Percentiles rank a stretch among this genome's conserved stretches.
Evolutionary conservation across 2,888 invertebrate species (phyloP).

Genomic region (Epistrophella euchroma): DNA sequence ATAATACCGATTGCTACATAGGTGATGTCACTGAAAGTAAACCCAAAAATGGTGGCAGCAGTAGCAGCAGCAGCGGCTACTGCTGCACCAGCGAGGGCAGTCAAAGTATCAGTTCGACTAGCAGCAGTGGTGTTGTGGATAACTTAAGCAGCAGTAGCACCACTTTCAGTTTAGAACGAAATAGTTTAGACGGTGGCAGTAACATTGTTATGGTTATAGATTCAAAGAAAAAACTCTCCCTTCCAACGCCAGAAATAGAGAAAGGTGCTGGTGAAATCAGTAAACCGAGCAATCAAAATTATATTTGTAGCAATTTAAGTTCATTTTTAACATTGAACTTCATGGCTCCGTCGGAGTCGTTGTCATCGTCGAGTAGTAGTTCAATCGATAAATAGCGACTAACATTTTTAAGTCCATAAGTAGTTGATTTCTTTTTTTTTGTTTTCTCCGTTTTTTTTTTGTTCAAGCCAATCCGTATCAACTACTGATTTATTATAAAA

Average conservation of each 20-base stretch:
- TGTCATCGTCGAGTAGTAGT: conserved; percentile 72
- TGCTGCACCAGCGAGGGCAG: conserved; percentile 76
- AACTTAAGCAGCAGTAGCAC: conserved; percentile 58
- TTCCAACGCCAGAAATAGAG: conserved; percentile 70
- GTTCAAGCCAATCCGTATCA: conserved; percentile 45
- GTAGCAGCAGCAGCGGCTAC: conserved; percentile 77
- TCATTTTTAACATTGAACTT: conserved; percentile 44
- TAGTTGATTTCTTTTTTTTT: conserved; percentile 58
- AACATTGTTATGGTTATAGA: conserved; percentile 44
- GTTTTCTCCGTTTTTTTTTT: conserved; percentile 25
- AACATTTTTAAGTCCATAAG: conserved; percentile 56
- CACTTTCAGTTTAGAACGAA: conserved; percentile 62
- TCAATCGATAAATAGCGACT: conserved; percentile 67
- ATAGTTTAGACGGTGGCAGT: conserved; percentile 48
- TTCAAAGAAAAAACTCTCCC: conserved; percentile 67
- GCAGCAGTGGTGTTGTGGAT: conserved; percentile 72
- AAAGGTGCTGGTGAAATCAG: conserved; percentile 48
- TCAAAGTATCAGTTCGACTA: conserved; percentile 76
- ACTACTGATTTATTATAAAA: conserved; percentile 32
- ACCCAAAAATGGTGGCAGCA: conserved; percentile 60
- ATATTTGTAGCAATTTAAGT: conserved; percentile 50
- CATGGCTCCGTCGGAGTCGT: conserved; percentile 20
- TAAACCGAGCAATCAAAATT: conserved; percentile 57
- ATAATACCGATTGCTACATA: conserved; percentile 17
- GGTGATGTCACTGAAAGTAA: conserved; percentile 30